phyloP scores from a whole-genome alignment of 2,797 vertebrate genomes.

The Chrysocyon brachyurus region DNA sequence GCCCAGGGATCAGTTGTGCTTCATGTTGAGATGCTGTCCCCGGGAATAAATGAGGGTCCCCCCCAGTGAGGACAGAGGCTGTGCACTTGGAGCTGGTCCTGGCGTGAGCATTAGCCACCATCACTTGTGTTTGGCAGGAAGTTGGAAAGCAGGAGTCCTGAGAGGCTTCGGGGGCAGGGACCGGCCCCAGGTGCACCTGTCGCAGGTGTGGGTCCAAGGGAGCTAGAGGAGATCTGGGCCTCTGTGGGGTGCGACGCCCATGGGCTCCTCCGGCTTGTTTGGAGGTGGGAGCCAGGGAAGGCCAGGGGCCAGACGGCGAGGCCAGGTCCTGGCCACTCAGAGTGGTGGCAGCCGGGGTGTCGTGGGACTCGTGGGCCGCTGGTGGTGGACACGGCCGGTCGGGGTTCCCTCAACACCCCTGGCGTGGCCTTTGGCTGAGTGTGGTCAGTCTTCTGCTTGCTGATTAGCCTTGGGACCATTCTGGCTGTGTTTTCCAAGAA shows the following conservation, averaged over 20 bases:
- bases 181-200: no score
- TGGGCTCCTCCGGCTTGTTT: no score
- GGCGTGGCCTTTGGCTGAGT: neutral
- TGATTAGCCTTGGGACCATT: neutral
- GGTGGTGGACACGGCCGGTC: no score
- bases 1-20: neutral
- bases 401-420: no score
- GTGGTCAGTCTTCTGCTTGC: neutral
- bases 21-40: neutral
- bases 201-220: no score
- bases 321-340: no score
- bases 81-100: neutral
- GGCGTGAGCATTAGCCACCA: neutral
- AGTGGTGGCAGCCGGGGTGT: no score
- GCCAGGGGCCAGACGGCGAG: rapidly evolving
- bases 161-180: neutral
- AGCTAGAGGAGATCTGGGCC: no score
- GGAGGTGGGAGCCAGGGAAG: no score
- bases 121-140: neutral
- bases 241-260: no score
- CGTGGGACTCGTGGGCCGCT: no score
- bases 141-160: neutral
- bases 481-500: neutral
- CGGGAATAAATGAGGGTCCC: neutral
- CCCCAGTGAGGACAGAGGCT: neutral